These are phyloP conservation scores for Schizotus pectinicornis DNA, from an alignment of 2,888 invertebrate species.

Conservation along the genomic window DNA sequence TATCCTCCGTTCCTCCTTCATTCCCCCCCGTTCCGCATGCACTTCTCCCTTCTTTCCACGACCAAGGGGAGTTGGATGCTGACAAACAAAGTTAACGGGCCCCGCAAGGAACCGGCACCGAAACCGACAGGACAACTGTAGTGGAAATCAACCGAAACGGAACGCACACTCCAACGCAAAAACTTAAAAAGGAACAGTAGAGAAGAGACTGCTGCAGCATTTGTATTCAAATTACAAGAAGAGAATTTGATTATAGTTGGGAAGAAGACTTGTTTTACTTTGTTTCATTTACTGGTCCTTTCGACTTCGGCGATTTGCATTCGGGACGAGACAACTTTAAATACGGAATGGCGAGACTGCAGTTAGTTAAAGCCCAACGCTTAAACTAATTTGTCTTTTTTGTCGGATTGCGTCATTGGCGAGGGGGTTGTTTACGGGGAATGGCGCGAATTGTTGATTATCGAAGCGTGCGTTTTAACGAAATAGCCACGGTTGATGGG, in stretches of 20 bases:
- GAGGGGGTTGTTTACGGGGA: too few species aligned
- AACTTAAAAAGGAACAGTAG: slow-evolving; percentile 23
- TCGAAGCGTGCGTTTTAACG: too few species aligned
- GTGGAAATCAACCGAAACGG: slow-evolving; percentile 28
- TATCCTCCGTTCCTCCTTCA: slow-evolving; percentile 20
- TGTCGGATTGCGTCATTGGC: too few species aligned
- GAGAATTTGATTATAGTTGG: slow-evolving; percentile 34
- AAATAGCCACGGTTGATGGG: too few species aligned
- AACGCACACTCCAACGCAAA: slow-evolving; percentile 25
- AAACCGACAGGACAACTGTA: slow-evolving; percentile 29
- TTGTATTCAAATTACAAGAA: slow-evolving; percentile 36
- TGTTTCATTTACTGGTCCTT: slow-evolving; percentile 18
- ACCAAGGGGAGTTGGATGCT: slow-evolving; percentile 18
- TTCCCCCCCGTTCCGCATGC: slow-evolving; percentile 17
- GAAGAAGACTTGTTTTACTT: slow-evolving; percentile 22
- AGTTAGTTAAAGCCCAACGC: slow-evolving; percentile 7
- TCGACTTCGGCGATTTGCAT: slow-evolving; percentile 17
- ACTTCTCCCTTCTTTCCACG: background rate
- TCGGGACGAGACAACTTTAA: slow-evolving; percentile 6
- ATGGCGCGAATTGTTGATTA: too few species aligned
- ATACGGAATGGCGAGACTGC: slow-evolving; percentile 7
- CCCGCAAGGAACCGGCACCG: slow-evolving; percentile 17
- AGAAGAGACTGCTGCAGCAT: slow-evolving; percentile 32
- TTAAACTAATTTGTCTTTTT: slow-evolving; percentile 6
- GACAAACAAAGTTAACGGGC: slow-evolving; percentile 28